Percentiles rank a stretch among this genome's conserved stretches.
Conservation (phyloP, 2,797 vertebrate species). For the Danio jaintianensis region DNA sequence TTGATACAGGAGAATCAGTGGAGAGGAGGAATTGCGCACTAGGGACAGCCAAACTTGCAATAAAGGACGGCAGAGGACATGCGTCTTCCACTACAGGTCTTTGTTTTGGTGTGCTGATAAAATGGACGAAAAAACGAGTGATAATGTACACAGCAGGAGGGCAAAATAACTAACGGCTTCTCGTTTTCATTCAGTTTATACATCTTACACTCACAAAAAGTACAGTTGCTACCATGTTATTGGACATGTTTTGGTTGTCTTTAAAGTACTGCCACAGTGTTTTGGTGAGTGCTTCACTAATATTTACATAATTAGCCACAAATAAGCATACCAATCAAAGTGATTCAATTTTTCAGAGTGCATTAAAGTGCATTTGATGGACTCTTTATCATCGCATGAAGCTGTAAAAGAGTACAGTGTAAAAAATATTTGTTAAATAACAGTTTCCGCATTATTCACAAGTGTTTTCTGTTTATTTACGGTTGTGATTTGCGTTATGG, state of each 20-base stretch:
- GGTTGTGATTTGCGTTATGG: too few relatives aligned
- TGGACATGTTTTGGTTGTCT: too few relatives aligned
- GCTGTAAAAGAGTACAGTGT: neutral
- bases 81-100: slow-evolving; percentile 51
- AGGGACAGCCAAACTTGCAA: slow-evolving; percentile 57
- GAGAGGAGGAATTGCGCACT: slow-evolving; percentile 68
- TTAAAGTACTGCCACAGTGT: too few relatives aligned
- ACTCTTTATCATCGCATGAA: neutral
- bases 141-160: slow-evolving; percentile 67
- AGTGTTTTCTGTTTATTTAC: too few relatives aligned
- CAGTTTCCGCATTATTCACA: too few relatives aligned
- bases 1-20: slow-evolving; percentile 70
- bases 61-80: slow-evolving; percentile 65
- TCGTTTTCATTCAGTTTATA: neutral
- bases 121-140: slow-evolving; percentile 43
- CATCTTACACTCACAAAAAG: too few relatives aligned
- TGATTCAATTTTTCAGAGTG: too few relatives aligned
- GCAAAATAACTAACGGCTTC: slow-evolving; percentile 19
- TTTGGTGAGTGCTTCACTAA: too few relatives aligned
- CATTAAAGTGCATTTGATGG: neutral
- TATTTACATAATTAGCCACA: too few relatives aligned
- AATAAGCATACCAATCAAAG: too few relatives aligned
- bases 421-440: too few relatives aligned
- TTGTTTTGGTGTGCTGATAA: slow-evolving; percentile 43
- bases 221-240: too few relatives aligned